phyloP scores from a whole-genome alignment of 2,113 vertebrate genomes.

The Cacatua alba region DNA sequence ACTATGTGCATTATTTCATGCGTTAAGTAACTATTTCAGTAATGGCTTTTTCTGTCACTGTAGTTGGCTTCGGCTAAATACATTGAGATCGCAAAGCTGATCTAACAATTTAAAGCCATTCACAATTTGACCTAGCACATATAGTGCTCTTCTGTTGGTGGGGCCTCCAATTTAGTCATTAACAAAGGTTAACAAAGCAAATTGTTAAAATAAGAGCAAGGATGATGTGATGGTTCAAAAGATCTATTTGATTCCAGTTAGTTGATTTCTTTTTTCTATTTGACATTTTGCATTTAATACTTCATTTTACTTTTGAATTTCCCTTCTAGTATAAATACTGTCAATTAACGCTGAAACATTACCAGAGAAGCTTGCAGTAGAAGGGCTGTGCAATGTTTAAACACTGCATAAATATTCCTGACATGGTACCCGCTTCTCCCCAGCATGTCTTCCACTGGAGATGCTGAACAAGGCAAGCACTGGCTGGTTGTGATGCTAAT shows the following conservation, averaged over 20 bases:
- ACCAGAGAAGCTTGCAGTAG: background rate
- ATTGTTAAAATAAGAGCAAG: background rate
- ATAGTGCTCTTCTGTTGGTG: background rate
- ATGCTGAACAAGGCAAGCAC: background rate
- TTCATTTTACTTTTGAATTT: conserved; percentile 2
- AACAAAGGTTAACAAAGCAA: background rate
- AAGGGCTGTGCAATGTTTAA: background rate
- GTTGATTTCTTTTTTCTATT: fast-evolving
- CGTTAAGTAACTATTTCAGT: background rate
- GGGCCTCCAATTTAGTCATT: background rate
- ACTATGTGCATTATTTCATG: background rate
- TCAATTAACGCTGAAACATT: conserved; percentile 13
- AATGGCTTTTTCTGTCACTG: background rate
- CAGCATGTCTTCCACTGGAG: background rate
- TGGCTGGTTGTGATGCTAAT: background rate
- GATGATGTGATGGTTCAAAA: background rate
- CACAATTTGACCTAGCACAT: background rate
- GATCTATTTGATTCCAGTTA: background rate
- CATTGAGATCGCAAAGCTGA: background rate
- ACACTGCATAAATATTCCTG: background rate
- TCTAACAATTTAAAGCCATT: background rate
- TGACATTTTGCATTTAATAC: background rate
- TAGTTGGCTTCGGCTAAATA: background rate
- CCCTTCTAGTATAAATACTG: background rate
- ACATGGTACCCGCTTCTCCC: background rate